Evolutionary conservation across 2,113 vertebrate species (phyloP).

Genomic region (Archilochus colubris): DNA sequence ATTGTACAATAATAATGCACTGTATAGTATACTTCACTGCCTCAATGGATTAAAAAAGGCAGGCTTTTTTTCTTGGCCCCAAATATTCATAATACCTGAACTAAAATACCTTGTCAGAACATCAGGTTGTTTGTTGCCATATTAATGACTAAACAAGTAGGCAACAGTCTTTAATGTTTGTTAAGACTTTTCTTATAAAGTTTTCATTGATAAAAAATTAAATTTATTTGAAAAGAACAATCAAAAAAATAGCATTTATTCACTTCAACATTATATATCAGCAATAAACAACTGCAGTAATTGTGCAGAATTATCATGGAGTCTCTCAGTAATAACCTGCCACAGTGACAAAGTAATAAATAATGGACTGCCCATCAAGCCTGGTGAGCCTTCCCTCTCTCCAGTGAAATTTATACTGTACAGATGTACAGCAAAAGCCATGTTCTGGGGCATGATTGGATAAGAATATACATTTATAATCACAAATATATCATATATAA

Average conservation of each 20-base stretch:
- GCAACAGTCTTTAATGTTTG: neutral
- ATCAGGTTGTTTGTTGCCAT: neutral
- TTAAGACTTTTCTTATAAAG: neutral
- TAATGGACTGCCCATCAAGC: neutral
- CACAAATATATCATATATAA: neutral
- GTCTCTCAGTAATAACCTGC: neutral
- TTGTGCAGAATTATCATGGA: neutral
- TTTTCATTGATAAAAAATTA: neutral
- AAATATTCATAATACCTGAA: neutral
- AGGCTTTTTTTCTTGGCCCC: neutral
- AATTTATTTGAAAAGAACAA: neutral
- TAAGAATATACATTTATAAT: neutral
- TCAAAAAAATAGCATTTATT: neutral
- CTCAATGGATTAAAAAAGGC: neutral
- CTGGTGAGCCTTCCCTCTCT: neutral
- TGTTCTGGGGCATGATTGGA: neutral
- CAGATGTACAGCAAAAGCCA: neutral
- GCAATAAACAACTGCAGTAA: neutral
- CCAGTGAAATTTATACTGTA: neutral
- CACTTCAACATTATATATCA: neutral
- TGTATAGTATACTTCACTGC: neutral
- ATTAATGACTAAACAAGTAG: neutral
- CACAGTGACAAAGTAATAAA: neutral
- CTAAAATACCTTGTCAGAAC: neutral
- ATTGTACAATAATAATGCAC: neutral